Base-by-base conservation (phyloP, 2,888 invertebrate genomes). In the Pemphredon lugubris region DNA sequence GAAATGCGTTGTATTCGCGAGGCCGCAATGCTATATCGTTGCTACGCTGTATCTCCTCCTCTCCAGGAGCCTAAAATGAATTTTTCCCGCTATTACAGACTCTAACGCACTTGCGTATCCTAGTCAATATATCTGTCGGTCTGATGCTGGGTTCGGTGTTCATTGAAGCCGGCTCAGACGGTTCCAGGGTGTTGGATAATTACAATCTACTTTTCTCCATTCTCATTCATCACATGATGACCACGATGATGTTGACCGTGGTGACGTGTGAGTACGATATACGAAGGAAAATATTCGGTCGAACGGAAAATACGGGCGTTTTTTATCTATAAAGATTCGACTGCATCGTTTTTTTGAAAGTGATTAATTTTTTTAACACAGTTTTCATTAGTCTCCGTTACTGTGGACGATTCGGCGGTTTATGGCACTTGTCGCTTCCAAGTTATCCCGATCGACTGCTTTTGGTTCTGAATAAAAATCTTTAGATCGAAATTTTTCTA, bases 171-270 rank as follows among this genome's bases (percentile, higher is more conserved):
- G 96, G 96, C 0, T 92, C 92, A 69, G 94, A 96, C 75, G 96
- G 95, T 0, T 93, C 94, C 0, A 91, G 95, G 76, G 95, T 96
- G 0, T 83, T 96, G 51, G 95, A 96, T 84, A 96, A 96, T 89
- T 96, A 96, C 83, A 96, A 96, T 90, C 92, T 97, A 68, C 91
- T 98, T 7, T 98, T 98, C 90, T 95, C 97, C 30, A 96, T 97
- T 81, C 92, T 98, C 66, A 96, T 98, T 92, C 98, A 98, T 90
- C 95, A 97, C 83, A 97, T 96, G 92, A 96, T 96, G 95, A 94
- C 96, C 1, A 95, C 96, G 0, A 96, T 96, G 96, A 96, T 96
- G 96, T 91, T 96, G 16, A 96, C 96, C 0, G 95, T 96, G 70
- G 92, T 96, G 30, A 96, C 96, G 9, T 96, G 96, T 96, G 90